Conservation (phyloP, 2,888 invertebrate species). For the Eucriotettix oculatus region DNA sequence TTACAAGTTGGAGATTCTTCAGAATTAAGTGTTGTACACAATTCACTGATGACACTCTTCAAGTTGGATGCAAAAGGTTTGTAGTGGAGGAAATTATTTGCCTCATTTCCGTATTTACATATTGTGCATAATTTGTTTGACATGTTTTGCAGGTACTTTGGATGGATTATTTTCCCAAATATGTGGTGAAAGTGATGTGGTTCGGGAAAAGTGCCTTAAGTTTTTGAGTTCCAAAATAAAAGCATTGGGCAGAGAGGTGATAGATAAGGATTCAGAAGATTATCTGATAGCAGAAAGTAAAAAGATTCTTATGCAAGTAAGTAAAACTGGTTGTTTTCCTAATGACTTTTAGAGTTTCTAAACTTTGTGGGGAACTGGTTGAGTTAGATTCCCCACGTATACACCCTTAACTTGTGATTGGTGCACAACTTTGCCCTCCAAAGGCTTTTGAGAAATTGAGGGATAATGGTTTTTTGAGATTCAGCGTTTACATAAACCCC, state of each 20-base stretch:
- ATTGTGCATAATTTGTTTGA: neutral
- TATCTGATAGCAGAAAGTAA: slow-evolving; percentile 67
- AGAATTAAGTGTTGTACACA: slow-evolving; percentile 71
- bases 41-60: slow-evolving; percentile 61
- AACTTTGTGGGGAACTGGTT: too few relatives aligned
- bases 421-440: too few relatives aligned
- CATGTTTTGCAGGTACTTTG: slow-evolving; percentile 34
- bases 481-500: too few relatives aligned
- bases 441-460: too few relatives aligned
- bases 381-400: too few relatives aligned
- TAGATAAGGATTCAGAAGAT: slow-evolving; percentile 74
- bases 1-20: slow-evolving; percentile 70
- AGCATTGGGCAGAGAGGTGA: slow-evolving; percentile 55
- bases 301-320: slow-evolving; percentile 59
- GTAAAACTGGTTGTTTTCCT: neutral
- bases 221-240: slow-evolving; percentile 74
- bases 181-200: slow-evolving; percentile 48
- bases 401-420: too few relatives aligned
- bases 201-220: slow-evolving; percentile 73
- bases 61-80: slow-evolving; percentile 50
- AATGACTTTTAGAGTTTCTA: too few relatives aligned
- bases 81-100: neutral
- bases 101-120: too few relatives aligned
- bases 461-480: too few relatives aligned
- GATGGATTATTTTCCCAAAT: slow-evolving; percentile 54